Percentiles rank a stretch among this genome's conserved stretches.
phyloP scores from a whole-genome alignment of 2,888 invertebrate genomes.

The Xylophagus ater region DNA sequence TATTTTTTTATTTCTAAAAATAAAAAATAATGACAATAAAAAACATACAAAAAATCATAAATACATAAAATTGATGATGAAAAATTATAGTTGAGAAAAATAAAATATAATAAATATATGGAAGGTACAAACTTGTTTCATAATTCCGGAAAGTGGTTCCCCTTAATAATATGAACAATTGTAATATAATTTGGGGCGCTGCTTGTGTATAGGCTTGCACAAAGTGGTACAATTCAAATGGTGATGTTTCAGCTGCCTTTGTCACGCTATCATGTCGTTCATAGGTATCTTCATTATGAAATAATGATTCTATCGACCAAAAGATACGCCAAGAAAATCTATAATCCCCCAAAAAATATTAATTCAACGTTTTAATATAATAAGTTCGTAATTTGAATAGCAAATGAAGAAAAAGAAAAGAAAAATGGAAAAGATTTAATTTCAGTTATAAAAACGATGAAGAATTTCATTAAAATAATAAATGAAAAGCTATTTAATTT shows the following conservation, averaged over 20 bases:
- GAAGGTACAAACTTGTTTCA: constrained; percentile 47
- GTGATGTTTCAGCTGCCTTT: constrained; percentile 50
- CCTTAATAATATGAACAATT: constrained; percentile 51
- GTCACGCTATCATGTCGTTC: constrained; percentile 49
- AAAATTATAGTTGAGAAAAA: neutral
- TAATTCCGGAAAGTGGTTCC: constrained; percentile 45
- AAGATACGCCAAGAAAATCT: constrained; percentile 64
- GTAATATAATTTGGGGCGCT: constrained; percentile 59
- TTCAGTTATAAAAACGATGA: neutral
- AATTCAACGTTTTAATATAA: no score
- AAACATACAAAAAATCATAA: neutral
- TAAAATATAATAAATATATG: neutral
- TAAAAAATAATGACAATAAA: neutral
- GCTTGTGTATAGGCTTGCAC: constrained; percentile 68
- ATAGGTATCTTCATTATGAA: constrained; percentile 45
- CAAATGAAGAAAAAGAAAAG: constrained; percentile 1
- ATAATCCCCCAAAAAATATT: constrained; percentile 18
- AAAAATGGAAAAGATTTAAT: neutral
- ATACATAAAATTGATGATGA: neutral
- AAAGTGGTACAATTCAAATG: constrained; percentile 65
- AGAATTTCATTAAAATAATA: constrained; percentile 2
- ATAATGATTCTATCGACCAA: constrained; percentile 62
- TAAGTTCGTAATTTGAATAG: no score
- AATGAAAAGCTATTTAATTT: no score
- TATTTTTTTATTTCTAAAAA: no score